Conservation (phyloP, 2,113 vertebrate species). For the Catharus fuscescens region DNA sequence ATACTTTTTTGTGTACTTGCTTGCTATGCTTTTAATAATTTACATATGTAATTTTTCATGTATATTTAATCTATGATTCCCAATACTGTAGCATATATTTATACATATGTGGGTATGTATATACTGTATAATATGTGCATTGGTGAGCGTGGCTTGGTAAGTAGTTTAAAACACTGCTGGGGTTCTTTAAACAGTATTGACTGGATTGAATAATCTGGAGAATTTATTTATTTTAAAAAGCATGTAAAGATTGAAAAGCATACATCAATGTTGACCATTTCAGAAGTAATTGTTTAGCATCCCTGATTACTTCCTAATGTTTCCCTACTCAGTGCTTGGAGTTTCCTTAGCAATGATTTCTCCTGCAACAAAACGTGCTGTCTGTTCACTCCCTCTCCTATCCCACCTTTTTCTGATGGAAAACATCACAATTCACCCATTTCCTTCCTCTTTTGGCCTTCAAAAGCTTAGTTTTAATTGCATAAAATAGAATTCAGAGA, state of each 20-base stretch:
- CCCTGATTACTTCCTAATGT: neutral
- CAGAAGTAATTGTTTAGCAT: neutral
- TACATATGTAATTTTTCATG: neutral
- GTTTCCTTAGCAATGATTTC: neutral
- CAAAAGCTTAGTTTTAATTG: conserved; percentile 45
- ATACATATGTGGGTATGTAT: neutral
- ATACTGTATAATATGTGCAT: neutral
- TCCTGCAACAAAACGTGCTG: neutral
- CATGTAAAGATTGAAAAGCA: neutral
- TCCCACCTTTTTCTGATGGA: neutral
- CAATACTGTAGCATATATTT: neutral
- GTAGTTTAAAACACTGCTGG: neutral
- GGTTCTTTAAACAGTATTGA: neutral
- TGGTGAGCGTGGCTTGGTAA: neutral
- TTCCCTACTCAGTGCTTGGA: neutral
- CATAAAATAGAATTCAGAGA: conserved; percentile 31
- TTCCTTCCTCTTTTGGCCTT: neutral
- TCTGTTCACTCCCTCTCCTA: neutral
- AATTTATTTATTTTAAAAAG: neutral
- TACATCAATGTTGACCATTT: neutral
- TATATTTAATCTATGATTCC: neutral
- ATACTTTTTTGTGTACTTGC: neutral
- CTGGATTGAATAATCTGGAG: neutral
- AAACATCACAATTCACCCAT: neutral
- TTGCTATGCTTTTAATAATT: neutral